Percentiles rank a stretch among this genome's conserved stretches.
phyloP scores from a whole-genome alignment of 2,797 vertebrate genomes.

The Chanos chanos region DNA sequence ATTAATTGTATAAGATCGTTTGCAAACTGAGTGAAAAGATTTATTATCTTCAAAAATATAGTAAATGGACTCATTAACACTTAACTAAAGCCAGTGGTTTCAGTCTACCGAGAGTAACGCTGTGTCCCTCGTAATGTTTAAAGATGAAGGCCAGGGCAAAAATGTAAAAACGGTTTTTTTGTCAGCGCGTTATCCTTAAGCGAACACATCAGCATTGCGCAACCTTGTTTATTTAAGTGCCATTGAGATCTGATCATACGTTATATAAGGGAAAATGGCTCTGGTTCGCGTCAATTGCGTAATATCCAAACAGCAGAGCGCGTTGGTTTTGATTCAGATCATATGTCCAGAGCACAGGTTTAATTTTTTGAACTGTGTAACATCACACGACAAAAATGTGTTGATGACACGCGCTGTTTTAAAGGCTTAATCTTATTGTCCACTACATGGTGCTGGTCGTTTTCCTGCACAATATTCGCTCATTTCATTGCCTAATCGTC shows the following conservation, averaged over 20 bases:
- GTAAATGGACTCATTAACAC: no score
- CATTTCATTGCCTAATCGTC: neutral
- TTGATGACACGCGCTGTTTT: no score
- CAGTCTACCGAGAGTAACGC: no score
- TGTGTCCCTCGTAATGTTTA: no score
- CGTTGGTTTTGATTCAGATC: neutral
- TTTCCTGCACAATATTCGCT: neutral
- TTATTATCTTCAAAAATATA: no score
- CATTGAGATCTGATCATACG: slow-evolving; percentile 5
- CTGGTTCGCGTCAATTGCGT: neutral
- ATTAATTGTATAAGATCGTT: no score
- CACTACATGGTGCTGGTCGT: no score
- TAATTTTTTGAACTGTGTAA: no score
- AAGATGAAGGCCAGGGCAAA: neutral
- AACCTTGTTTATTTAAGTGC: neutral
- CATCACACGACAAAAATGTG: neutral
- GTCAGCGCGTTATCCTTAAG: neutral
- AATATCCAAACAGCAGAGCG: slow-evolving; percentile 12
- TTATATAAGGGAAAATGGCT: slow-evolving; percentile 12
- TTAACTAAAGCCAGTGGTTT: no score
- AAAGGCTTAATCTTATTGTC: no score
- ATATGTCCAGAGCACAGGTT: neutral
- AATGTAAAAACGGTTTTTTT: neutral
- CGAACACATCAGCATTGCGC: no score
- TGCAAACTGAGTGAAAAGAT: no score